A percentile compares a stretch with the other conserved stretches of the same genome.
These are phyloP conservation scores for Phalloptychus januarius DNA, from an alignment of 2,797 vertebrate species.

Conservation along the genomic window DNA sequence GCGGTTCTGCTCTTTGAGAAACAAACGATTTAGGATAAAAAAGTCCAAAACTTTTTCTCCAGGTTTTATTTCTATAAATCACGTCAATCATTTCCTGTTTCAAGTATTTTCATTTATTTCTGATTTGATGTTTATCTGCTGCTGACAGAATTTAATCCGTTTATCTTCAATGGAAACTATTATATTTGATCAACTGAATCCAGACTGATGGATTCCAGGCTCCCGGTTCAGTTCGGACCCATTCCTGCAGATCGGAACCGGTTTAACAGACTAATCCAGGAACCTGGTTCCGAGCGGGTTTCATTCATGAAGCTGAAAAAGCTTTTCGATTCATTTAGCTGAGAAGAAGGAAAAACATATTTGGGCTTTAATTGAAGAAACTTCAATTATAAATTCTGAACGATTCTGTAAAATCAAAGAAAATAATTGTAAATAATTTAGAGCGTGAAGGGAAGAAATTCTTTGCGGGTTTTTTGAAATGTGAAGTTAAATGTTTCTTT, in stretches of 20 bases:
- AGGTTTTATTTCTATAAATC: background rate
- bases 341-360: background rate
- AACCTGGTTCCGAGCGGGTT: too few species aligned
- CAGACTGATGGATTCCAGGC: background rate
- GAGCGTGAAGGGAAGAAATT: background rate
- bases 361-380: background rate
- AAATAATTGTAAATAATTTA: too few species aligned
- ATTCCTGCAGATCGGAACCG: background rate
- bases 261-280: too few species aligned
- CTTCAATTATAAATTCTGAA: background rate
- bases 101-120: background rate
- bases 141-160: background rate
- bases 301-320: background rate
- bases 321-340: background rate
- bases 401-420: background rate
- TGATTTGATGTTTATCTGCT: too few species aligned
- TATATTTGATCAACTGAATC: background rate
- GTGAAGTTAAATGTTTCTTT: background rate
- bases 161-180: background rate
- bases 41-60: background rate
- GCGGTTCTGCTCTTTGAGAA: background rate
- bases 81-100: background rate
- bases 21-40: background rate
- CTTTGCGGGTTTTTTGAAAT: background rate
- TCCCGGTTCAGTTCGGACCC: background rate